phyloP scores from a whole-genome alignment of 2,797 vertebrate genomes.

The Chromis chromis region DNA sequence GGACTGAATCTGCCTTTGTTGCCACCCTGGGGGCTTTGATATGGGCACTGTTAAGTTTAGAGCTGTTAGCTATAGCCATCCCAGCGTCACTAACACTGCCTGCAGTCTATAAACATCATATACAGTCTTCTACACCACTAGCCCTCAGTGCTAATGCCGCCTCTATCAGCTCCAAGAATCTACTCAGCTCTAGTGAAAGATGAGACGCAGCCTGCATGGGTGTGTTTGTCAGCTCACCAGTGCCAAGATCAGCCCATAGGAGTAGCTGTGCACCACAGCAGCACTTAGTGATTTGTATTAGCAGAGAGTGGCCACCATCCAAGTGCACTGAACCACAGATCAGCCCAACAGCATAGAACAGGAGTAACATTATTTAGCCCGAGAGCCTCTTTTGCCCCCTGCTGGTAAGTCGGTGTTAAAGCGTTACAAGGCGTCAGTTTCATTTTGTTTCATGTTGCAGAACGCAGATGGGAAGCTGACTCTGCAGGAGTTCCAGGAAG shows the following conservation, averaged over 20 bases:
- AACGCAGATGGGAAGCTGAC: slow-evolving; percentile 97
- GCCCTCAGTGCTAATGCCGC: slow-evolving; percentile 37
- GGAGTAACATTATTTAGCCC: slow-evolving; percentile 23
- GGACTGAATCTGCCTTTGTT: slow-evolving; percentile 43
- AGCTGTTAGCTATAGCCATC: slow-evolving; percentile 58
- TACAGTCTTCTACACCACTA: slow-evolving; percentile 49
- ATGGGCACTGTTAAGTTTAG: slow-evolving; percentile 54
- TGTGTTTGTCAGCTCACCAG: slow-evolving; percentile 47
- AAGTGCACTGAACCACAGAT: slow-evolving; percentile 64
- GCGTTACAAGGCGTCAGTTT: slow-evolving; percentile 21
- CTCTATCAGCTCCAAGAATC: slow-evolving; percentile 52
- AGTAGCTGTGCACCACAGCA: slow-evolving; percentile 57
- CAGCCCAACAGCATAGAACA: slow-evolving; percentile 42
- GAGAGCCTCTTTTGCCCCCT: slow-evolving; percentile 71
- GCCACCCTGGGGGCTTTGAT: slow-evolving; percentile 48
- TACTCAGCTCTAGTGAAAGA: slow-evolving; percentile 68
- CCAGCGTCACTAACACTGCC: slow-evolving; percentile 69
- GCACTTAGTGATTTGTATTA: slow-evolving; percentile 66
- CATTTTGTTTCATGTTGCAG: slow-evolving; percentile 78
- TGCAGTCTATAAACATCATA: slow-evolving; percentile 70
- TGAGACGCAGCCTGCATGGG: slow-evolving; percentile 60
- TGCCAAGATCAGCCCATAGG: slow-evolving; percentile 50
- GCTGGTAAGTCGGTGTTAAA: slow-evolving; percentile 53
- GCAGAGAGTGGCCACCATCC: slow-evolving; percentile 56
- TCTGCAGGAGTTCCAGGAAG: slow-evolving; percentile 98